Percentiles rank a stretch among this genome's conserved stretches.
phyloP scores from a whole-genome alignment of 2,797 vertebrate species.

The Petrocephalus sullivani region DNA sequence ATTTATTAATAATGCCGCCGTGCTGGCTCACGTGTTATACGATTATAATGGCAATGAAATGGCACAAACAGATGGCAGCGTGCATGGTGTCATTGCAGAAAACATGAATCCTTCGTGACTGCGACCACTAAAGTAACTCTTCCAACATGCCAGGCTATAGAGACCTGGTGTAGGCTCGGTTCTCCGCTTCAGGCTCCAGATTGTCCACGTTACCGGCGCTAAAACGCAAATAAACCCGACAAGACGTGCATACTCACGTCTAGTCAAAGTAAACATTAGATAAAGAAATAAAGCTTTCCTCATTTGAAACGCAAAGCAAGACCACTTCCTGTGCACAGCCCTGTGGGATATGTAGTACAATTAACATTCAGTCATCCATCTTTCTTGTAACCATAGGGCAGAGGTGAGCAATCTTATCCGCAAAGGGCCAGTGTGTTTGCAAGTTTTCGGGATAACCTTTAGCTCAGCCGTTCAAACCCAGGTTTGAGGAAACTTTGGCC shows the following conservation, averaged over 20 bases:
- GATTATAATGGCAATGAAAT: neutral
- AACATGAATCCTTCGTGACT: no score
- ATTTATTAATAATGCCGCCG: neutral
- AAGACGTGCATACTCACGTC: slow-evolving; percentile 11
- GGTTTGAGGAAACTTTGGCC: no score
- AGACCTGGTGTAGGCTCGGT: neutral
- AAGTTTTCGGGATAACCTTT: no score
- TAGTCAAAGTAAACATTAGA: neutral
- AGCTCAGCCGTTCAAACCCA: no score
- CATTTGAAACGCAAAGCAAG: neutral
- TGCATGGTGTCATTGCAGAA: neutral
- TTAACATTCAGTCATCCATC: neutral
- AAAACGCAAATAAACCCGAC: slow-evolving; percentile 8
- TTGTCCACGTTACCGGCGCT: slow-evolving; percentile 11
- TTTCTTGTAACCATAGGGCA: no score
- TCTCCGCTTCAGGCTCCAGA: slow-evolving; percentile 5
- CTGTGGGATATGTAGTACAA: slow-evolving; percentile 34
- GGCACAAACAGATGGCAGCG: neutral
- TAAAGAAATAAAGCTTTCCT: slow-evolving; percentile 16
- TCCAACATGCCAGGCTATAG: neutral
- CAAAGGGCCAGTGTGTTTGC: no score
- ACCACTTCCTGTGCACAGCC: slow-evolving; percentile 21
- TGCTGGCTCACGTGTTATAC: neutral
- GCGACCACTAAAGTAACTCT: neutral
- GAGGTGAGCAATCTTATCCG: no score